Percentiles rank a stretch among this genome's conserved stretches.
phyloP scores from a whole-genome alignment of 2,888 invertebrate genomes.

The Drosophila histrio region DNA sequence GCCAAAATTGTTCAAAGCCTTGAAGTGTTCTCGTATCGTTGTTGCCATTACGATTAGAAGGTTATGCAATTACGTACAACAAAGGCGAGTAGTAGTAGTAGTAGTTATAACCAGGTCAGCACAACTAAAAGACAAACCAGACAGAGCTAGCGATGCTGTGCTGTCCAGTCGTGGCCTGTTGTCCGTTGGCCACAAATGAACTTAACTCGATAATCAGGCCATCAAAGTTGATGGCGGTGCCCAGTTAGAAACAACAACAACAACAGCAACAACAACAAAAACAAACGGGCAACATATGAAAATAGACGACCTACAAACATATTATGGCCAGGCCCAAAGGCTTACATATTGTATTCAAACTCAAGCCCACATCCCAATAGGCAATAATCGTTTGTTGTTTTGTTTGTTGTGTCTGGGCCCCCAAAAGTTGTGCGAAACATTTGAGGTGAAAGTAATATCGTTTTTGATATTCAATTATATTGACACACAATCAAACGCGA shows the following conservation, averaged over 20 bases:
- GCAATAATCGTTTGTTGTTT: conserved; percentile 55
- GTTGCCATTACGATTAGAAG: background rate
- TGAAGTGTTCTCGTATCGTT: background rate
- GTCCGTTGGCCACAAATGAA: conserved; percentile 49
- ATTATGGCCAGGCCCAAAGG: conserved; percentile 3
- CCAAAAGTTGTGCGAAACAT: background rate
- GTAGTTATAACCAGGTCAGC: conserved; percentile 6
- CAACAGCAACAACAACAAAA: conserved; percentile 5
- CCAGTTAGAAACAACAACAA: conserved; percentile 1
- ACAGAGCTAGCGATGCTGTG: background rate
- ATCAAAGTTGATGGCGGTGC: conserved; percentile 58
- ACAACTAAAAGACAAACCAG: background rate
- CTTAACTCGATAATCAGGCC: conserved; percentile 66
- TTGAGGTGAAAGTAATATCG: conserved; percentile 50
- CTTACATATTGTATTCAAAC: background rate
- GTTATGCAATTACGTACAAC: conserved; percentile 12
- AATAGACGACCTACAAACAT: conserved; percentile 1
- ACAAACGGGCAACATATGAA: background rate
- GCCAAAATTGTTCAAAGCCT: background rate
- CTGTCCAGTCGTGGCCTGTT: background rate
- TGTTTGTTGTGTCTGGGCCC: conserved; percentile 41
- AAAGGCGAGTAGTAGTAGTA: background rate
- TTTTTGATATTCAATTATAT: conserved; percentile 70
- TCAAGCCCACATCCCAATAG: background rate
- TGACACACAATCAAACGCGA: conserved; percentile 32